phyloP scores from a whole-genome alignment of 1,140 invertebrate genomes.

The Mya arenaria region DNA sequence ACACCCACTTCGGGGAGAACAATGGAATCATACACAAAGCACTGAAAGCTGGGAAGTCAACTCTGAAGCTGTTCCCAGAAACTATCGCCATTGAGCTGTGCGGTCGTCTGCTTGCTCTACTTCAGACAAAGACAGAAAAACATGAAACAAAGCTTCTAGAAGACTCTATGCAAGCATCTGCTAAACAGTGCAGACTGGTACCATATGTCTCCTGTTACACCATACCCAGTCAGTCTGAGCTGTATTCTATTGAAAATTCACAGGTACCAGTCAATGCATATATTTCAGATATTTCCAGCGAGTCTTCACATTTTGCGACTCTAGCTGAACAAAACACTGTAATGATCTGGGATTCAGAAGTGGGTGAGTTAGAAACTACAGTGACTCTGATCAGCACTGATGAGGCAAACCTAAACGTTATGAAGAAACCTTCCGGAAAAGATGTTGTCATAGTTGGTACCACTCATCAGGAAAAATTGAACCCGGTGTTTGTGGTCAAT shows the following conservation, averaged over 20 bases:
- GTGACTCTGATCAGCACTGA: constrained; percentile 24
- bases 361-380: constrained; percentile 60
- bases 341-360: constrained; percentile 58
- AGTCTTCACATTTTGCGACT: constrained; percentile 57
- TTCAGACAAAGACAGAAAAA: constrained; percentile 43
- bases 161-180: constrained; percentile 49
- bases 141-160: constrained; percentile 58
- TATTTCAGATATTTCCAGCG: constrained; percentile 49
- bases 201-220: constrained; percentile 59
- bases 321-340: constrained; percentile 57
- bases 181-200: constrained; percentile 24
- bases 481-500: constrained; percentile 58
- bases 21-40: constrained; percentile 68
- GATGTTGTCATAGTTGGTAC: constrained; percentile 58
- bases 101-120: constrained; percentile 71
- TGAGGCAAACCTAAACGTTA: constrained; percentile 58
- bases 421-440: constrained; percentile 38
- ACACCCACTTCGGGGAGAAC: constrained; percentile 83
- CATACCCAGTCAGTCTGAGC: constrained; percentile 57
- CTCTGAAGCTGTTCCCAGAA: constrained; percentile 69
- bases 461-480: constrained; percentile 56
- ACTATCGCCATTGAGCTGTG: constrained; percentile 72
- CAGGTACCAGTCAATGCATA: constrained; percentile 53
- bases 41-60: constrained; percentile 69
- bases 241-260: constrained; percentile 60